These are phyloP conservation scores for Umimayanthus chanpuru DNA, from an alignment of 92 coral and sea anemone species.

Conservation along the genomic window DNA sequence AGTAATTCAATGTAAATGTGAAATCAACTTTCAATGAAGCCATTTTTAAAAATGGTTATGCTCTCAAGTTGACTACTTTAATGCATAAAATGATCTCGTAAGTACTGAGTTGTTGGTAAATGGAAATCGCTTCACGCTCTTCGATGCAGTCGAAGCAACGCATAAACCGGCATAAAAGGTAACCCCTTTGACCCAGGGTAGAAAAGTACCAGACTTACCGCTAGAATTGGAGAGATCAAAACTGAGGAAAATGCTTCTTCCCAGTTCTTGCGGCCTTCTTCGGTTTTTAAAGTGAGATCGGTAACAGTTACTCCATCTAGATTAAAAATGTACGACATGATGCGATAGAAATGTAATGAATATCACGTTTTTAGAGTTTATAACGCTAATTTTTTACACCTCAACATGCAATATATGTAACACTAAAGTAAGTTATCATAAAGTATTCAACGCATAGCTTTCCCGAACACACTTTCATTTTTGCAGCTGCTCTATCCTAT, in stretches of 20 bases:
- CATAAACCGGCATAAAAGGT: background rate
- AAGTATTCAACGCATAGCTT: background rate
- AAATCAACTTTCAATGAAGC: too few relatives aligned
- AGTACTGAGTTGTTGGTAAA: background rate
- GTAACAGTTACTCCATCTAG: background rate
- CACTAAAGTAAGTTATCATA: too few relatives aligned
- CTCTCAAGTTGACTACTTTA: too few relatives aligned
- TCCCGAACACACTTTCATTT: too few relatives aligned
- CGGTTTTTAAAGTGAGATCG: constrained; percentile 41
- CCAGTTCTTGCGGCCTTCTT: constrained; percentile 58
- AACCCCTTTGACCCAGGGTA: background rate
- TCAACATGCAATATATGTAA: background rate
- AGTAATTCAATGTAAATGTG: too few relatives aligned
- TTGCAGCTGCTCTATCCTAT: too few relatives aligned
- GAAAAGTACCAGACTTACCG: constrained; percentile 35
- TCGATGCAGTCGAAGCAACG: background rate
- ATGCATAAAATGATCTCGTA: background rate
- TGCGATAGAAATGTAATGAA: background rate
- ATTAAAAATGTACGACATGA: background rate
- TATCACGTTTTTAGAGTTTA: background rate
- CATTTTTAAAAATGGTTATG: too few relatives aligned
- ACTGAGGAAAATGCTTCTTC: constrained; percentile 51
- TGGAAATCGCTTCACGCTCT: too few relatives aligned
- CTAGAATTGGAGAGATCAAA: constrained; percentile 53
- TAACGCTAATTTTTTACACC: background rate